phyloP scores from a whole-genome alignment of 2,797 vertebrate genomes.

The Hydrocynus forskahlii region DNA sequence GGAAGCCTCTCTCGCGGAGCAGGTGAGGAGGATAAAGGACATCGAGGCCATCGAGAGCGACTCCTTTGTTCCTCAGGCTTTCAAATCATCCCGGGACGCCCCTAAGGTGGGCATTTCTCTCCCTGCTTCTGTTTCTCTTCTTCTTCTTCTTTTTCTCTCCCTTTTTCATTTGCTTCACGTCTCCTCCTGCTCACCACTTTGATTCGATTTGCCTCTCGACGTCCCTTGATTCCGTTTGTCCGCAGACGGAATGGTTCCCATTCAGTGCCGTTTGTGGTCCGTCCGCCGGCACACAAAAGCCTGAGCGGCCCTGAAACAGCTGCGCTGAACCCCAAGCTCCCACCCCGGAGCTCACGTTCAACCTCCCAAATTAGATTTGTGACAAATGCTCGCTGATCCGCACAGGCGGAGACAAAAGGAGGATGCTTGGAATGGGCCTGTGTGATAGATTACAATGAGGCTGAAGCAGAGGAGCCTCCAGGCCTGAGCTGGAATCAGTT shows the following conservation, averaged over 20 bases:
- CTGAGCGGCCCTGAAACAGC: neutral
- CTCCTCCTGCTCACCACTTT: conserved; percentile 37
- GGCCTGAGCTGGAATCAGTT: conserved; percentile 15
- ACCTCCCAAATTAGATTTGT: conserved; percentile 38
- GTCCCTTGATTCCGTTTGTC: conserved; percentile 67
- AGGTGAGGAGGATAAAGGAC: conserved; percentile 95
- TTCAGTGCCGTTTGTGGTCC: conserved; percentile 73
- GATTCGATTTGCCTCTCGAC: conserved; percentile 75
- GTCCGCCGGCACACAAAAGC: conserved; percentile 67
- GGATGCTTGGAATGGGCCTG: conserved; percentile 29
- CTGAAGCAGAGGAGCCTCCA: neutral
- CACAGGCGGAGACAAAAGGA: conserved; percentile 43
- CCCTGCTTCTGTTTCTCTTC: conserved; percentile 56
- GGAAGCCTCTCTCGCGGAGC: conserved; percentile 88
- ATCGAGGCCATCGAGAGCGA: conserved; percentile 97
- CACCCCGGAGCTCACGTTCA: conserved; percentile 20
- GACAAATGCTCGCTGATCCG: conserved; percentile 42
- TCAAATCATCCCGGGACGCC: conserved; percentile 93
- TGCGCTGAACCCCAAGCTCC: neutral
- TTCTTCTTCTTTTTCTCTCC: conserved; percentile 40
- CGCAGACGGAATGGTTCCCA: conserved; percentile 78
- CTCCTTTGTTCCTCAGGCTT: conserved; percentile 94
- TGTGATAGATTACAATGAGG: conserved; percentile 48
- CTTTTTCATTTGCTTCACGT: conserved; percentile 66
- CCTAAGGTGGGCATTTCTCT: conserved; percentile 82